Percentiles rank a stretch among this genome's conserved stretches.
Evolutionary conservation across 1,140 invertebrate genomes (phyloP).

Genomic region (Drosophila jambulina): DNA sequence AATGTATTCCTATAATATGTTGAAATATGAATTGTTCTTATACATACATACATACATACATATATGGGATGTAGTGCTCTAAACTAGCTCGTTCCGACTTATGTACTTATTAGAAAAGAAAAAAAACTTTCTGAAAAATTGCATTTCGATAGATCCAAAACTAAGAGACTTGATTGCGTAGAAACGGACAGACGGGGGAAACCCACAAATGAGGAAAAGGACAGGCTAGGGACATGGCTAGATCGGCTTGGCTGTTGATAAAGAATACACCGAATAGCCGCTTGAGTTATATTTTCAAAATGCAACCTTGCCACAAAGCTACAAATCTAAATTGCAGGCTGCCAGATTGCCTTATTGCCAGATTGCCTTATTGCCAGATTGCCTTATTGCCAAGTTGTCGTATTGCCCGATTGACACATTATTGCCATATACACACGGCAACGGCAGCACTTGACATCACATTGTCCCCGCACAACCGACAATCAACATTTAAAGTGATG

Average conservation of each 20-base stretch:
- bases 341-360: neutral
- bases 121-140: no score
- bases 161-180: no score
- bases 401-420: neutral
- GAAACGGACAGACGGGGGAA: no score
- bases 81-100: no score
- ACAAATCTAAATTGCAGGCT: neutral
- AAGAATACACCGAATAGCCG: no score
- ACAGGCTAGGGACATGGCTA: neutral
- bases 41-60: no score
- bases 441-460: neutral
- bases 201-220: no score
- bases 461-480: slow-evolving; percentile 10
- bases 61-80: no score
- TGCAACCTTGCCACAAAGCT: neutral
- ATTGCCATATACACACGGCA: neutral
- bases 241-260: neutral
- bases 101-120: no score
- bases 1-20: no score
- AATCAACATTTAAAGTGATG: slow-evolving; percentile 50
- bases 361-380: neutral
- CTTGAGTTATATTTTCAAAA: neutral
- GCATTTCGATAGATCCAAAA: no score
- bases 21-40: no score
- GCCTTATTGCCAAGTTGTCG: neutral